Base-by-base conservation (phyloP, 1,140 invertebrate species). In the Pachypeltis micranthus region DNA sequence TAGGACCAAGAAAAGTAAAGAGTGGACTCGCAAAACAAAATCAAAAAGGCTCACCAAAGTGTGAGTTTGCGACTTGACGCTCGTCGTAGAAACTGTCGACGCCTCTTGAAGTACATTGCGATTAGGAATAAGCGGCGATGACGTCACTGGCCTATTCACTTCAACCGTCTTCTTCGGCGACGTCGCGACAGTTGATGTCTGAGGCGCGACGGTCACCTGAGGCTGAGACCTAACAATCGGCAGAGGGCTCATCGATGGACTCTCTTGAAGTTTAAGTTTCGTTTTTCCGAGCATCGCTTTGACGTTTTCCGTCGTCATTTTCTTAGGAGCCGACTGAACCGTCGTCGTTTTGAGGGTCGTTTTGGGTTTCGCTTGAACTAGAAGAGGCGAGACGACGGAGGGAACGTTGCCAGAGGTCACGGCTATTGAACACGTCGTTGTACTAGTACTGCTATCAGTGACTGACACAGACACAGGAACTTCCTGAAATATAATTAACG, bases 321-420 rank as follows among this genome's bases (percentile, higher is more conserved):
- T 75, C 39, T 73, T 74, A 27, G 75, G 72, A 51, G 76, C 74
- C 23, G 75, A 78, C 19, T 72, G 70, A 27, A 70, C 70, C 12
- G 64, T 67, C 67, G 72, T 73, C 65, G 74, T 74, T 65, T 73
- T 75, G 14, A 70, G 71, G 67, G 71, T 75, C 26, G 69, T 70
- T 7, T 75, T 68, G 1, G 71, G 69, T 66, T 77, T 78, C 62
- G 78, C 57, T 59, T 59, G 57, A 1, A 59, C 57, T 1, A 59
- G 26, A n/a, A 59, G 29, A 31, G 57, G 28, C 14, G 57, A 51
- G 12, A 21, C 4, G 47, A 51, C 21, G 7, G 23, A 4, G 23
- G 47, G 47, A 10, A 51, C 47, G 23, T 10, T 14, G 47, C 47
- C 21, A 51, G 47, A 51, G 12, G 47, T 51, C 47, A 51, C 47